Percentiles rank a stretch among this genome's conserved stretches.
phyloP scores from a whole-genome alignment of 2,113 vertebrate genomes.

The Neofelis nebulosa region DNA sequence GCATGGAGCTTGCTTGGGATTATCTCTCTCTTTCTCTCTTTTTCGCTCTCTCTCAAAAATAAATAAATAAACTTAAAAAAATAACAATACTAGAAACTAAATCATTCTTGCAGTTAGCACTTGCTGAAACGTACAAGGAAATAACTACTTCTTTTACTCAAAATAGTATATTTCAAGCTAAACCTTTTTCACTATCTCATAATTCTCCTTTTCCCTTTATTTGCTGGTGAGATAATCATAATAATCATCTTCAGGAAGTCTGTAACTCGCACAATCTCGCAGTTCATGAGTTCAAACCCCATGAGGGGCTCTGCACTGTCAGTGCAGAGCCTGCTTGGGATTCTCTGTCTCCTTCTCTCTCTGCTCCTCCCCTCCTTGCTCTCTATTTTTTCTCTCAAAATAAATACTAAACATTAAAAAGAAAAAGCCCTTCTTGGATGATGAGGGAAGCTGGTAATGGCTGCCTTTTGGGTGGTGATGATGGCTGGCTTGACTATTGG shows the following conservation, averaged over 20 bases:
- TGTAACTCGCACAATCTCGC: neutral
- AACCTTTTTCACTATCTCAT: neutral
- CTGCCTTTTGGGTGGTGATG: neutral
- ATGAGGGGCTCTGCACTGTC: no score
- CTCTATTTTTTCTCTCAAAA: no score
- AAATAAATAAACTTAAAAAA: no score
- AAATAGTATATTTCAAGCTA: neutral
- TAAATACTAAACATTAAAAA: no score
- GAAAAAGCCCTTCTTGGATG: neutral
- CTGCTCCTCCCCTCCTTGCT: no score
- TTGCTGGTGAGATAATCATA: neutral
- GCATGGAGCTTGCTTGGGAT: no score
- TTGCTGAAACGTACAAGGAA: neutral
- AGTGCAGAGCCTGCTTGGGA: no score
- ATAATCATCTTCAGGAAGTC: neutral
- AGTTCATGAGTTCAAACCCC: no score
- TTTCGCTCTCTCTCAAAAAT: no score
- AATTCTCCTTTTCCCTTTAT: neutral
- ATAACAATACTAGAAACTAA: neutral
- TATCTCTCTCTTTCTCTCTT: no score
- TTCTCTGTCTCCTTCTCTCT: no score
- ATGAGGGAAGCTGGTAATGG: neutral
- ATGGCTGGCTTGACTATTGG: neutral
- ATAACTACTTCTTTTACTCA: neutral
- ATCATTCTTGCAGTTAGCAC: neutral